These are phyloP conservation scores for Nixonia krombeini DNA, from an alignment of 1,140 invertebrate genomes.

Conservation along the genomic window DNA sequence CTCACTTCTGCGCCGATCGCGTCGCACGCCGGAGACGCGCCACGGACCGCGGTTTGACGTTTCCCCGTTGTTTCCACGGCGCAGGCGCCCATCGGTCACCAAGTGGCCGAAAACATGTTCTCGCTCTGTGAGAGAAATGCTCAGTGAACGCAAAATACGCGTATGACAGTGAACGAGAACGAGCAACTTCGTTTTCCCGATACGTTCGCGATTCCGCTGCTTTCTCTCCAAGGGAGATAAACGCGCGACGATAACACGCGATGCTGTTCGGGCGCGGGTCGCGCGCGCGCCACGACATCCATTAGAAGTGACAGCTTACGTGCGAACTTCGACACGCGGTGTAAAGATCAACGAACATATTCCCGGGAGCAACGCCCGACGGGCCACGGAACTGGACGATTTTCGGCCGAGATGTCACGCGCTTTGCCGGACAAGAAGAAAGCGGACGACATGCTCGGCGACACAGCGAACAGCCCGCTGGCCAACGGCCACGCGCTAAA, in stretches of 20 bases:
- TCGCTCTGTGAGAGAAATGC: too few relatives aligned
- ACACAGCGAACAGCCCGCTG: slow-evolving; percentile 22
- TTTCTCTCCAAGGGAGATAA: too few relatives aligned
- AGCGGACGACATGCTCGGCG: slow-evolving; percentile 47
- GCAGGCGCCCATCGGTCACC: slow-evolving; percentile 23
- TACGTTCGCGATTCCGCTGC: too few relatives aligned
- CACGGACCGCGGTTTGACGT: slow-evolving; percentile 41
- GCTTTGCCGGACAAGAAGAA: slow-evolving; percentile 24
- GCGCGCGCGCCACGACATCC: too few relatives aligned
- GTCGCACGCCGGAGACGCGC: slow-evolving; percentile 42
- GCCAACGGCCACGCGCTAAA: slow-evolving; percentile 29
- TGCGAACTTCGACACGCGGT: slow-evolving; percentile 44
- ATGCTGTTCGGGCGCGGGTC: too few relatives aligned
- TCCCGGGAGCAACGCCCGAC: slow-evolving; percentile 32
- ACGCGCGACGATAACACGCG: too few relatives aligned
- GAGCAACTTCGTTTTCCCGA: too few relatives aligned
- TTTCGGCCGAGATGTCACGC: slow-evolving; percentile 13
- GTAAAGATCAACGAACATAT: slow-evolving; percentile 42
- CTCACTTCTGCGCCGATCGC: slow-evolving; percentile 67
- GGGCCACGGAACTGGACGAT: neutral
- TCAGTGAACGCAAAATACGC: too few relatives aligned
- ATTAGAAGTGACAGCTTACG: slow-evolving; percentile 46
- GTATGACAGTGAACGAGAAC: too few relatives aligned
- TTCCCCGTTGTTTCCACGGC: slow-evolving; percentile 27
- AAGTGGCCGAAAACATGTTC: too few relatives aligned